phyloP scores from a whole-genome alignment of 2,888 invertebrate species.

The Melieria omissa region DNA sequence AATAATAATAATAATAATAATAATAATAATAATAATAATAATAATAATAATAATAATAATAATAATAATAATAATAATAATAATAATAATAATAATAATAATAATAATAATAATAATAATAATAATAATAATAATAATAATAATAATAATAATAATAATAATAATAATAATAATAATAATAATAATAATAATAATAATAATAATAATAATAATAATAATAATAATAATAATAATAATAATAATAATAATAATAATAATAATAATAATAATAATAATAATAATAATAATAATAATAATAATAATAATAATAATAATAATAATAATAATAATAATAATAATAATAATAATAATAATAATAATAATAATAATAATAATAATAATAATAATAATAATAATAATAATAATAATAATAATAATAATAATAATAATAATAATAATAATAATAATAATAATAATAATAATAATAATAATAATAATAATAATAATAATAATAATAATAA shows the following conservation, averaged over 20 bases:
- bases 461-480: conserved; percentile 4
- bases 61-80: conserved; percentile 4
- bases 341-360: conserved; percentile 4
- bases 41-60: conserved; percentile 4
- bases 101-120: conserved; percentile 4
- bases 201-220: conserved; percentile 4
- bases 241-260: conserved; percentile 4
- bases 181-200: conserved; percentile 4
- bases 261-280: conserved; percentile 4
- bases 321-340: conserved; percentile 4
- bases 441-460: conserved; percentile 4
- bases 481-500: conserved; percentile 4
- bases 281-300: conserved; percentile 4
- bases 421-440: conserved; percentile 4
- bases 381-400: conserved; percentile 4
- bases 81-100: conserved; percentile 4
- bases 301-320: conserved; percentile 4
- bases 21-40: conserved; percentile 4
- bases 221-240: conserved; percentile 4
- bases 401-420: conserved; percentile 4
- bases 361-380: conserved; percentile 4
- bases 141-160: conserved; percentile 4
- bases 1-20: conserved; percentile 4
- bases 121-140: conserved; percentile 4
- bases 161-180: conserved; percentile 4